Evolutionary conservation across 2,797 vertebrate genomes (phyloP).

Genomic region (Eidolon dupreanum): DNA sequence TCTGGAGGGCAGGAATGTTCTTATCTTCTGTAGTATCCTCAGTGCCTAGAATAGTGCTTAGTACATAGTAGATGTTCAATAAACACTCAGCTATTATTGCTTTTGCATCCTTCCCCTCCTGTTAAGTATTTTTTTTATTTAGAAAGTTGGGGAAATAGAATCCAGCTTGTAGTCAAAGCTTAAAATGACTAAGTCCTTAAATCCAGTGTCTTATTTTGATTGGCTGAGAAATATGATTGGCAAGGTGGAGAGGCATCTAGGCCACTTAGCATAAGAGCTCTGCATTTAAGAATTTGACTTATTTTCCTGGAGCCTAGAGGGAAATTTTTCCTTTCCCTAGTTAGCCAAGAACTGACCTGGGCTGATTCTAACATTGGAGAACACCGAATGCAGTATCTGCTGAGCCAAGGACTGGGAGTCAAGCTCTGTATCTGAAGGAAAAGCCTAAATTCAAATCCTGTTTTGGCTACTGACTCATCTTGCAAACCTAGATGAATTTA

Average conservation of each 20-base stretch:
- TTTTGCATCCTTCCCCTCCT: neutral
- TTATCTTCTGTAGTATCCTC: no score
- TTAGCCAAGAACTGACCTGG: conserved; percentile 73
- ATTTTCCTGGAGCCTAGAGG: conserved; percentile 69
- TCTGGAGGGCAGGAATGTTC: neutral
- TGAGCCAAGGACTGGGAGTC: conserved; percentile 14
- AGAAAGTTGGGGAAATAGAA: conserved; percentile 42
- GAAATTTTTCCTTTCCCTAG: conserved; percentile 66
- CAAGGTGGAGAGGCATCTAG: conserved; percentile 36
- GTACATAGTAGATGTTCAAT: neutral
- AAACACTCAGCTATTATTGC: neutral
- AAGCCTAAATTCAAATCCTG: conserved; percentile 65
- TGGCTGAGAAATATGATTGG: conserved; percentile 61
- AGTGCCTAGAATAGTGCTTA: neutral
- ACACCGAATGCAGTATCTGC: conserved; percentile 34
- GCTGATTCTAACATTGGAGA: conserved; percentile 60
- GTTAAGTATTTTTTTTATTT: conserved; percentile 50
- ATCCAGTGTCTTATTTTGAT: conserved; percentile 58
- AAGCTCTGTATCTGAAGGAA: conserved; percentile 32
- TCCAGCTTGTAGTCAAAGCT: conserved; percentile 29
- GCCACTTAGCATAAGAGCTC: conserved; percentile 40
- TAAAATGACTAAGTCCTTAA: conserved; percentile 52
- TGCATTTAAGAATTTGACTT: conserved; percentile 64
- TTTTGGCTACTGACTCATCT: neutral
- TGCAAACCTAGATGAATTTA: conserved; percentile 48